phyloP scores from a whole-genome alignment of 2,113 vertebrate species.

The Brachionichthys hirsutus region DNA sequence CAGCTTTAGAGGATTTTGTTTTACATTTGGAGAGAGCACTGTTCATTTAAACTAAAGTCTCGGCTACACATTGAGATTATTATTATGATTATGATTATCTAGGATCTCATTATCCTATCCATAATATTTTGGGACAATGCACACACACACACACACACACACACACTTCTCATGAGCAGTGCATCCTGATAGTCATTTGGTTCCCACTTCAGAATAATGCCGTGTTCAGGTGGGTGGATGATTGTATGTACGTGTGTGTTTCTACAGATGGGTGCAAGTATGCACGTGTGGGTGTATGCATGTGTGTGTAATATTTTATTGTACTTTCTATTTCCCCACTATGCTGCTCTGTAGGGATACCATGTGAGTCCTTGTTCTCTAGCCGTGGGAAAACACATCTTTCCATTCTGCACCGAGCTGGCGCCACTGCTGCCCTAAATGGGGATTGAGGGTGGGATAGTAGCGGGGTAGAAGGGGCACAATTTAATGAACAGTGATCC shows the following conservation, averaged over 20 bases:
- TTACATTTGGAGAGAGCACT: not conserved
- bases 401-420: constrained; percentile 75
- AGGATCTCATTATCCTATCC: no score
- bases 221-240: constrained; percentile 32
- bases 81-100: not conserved
- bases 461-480: constrained; percentile 27
- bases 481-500: constrained; percentile 16
- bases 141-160: constrained; percentile 17
- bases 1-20: not conserved
- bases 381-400: constrained; percentile 70
- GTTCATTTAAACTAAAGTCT: not conserved
- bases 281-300: constrained; percentile 41
- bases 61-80: not conserved
- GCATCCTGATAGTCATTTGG: constrained; percentile 52
- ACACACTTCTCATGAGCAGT: constrained; percentile 41
- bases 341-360: constrained; percentile 88
- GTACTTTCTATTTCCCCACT: constrained; percentile 87
- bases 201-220: constrained; percentile 45
- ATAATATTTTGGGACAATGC: not conserved
- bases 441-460: constrained; percentile 49
- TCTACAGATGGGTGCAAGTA: constrained; percentile 45
- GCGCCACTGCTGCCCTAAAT: constrained; percentile 77
- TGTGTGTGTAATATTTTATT: constrained; percentile 81
- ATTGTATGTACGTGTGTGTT: constrained; percentile 34
- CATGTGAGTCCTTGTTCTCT: constrained; percentile 88